Conservation (phyloP, 2,113 vertebrate species). For the Argyrosomus japonicus region DNA sequence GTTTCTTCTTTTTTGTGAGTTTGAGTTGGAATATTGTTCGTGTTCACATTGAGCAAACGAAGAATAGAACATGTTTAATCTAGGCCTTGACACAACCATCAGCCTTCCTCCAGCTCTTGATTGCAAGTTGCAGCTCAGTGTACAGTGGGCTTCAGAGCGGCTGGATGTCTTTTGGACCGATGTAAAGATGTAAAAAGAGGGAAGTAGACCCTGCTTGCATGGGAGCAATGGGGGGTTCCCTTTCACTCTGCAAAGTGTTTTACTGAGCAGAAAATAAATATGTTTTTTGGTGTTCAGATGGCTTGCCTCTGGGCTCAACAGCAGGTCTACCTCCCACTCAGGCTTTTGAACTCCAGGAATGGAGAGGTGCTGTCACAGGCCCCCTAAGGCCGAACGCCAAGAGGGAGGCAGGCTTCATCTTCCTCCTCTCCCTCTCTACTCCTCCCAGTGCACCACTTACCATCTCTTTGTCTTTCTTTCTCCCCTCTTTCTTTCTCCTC, state of each 20-base stretch:
- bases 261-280: constrained; percentile 35
- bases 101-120: constrained; percentile 14
- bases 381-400: constrained; percentile 40
- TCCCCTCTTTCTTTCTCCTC: background rate
- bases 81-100: constrained; percentile 29
- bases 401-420: constrained; percentile 13
- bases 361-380: constrained; percentile 38
- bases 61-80: constrained; percentile 49
- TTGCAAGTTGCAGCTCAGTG: constrained; percentile 22
- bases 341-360: constrained; percentile 41
- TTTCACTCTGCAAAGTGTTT: constrained; percentile 37
- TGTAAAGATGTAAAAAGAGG: constrained; percentile 30
- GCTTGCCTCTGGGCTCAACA: constrained; percentile 21
- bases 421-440: background rate
- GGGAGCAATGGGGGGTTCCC: constrained; percentile 33
- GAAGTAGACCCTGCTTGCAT: constrained; percentile 21
- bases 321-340: constrained; percentile 30
- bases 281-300: constrained; percentile 42
- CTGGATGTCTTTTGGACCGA: constrained; percentile 1
- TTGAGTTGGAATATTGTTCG: background rate
- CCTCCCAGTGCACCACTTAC: constrained; percentile 1
- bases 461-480: background rate
- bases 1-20: constrained; percentile 25
- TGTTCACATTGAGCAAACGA: background rate
- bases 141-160: background rate